Evolutionary conservation across 2,113 vertebrate species (phyloP).

Genomic region (Hemicordylus capensis): DNA sequence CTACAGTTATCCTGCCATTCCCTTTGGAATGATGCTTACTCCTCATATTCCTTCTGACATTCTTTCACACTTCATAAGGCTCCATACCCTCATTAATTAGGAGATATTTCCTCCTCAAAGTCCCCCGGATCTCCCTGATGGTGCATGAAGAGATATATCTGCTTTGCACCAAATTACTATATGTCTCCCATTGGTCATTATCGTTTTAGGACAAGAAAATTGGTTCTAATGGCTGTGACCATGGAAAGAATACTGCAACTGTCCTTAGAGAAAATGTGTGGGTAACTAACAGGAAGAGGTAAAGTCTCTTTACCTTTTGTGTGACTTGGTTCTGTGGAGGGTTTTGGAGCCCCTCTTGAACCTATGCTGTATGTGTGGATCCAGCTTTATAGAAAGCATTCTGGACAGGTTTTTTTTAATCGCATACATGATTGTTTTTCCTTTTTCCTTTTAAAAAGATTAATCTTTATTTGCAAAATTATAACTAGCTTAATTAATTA

Average conservation of each 20-base stretch:
- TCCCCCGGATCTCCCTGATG: slow-evolving; percentile 46
- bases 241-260: background rate
- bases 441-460: no score
- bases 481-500: no score
- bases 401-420: slow-evolving; percentile 58
- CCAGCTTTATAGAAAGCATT: slow-evolving; percentile 26
- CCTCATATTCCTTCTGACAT: slow-evolving; percentile 49
- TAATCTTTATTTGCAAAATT: no score
- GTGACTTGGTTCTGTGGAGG: background rate
- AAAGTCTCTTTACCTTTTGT: slow-evolving; percentile 4
- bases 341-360: slow-evolving; percentile 17
- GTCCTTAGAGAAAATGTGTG: slow-evolving; percentile 22
- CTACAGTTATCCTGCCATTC: background rate
- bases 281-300: slow-evolving; percentile 23
- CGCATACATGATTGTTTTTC: slow-evolving; percentile 36
- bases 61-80: slow-evolving; percentile 64
- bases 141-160: slow-evolving; percentile 35
- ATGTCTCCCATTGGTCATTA: slow-evolving; percentile 58
- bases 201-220: slow-evolving; percentile 36
- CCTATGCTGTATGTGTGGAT: background rate
- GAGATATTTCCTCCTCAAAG: slow-evolving; percentile 59
- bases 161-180: slow-evolving; percentile 42
- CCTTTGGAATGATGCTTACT: slow-evolving; percentile 46
- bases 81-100: slow-evolving; percentile 63
- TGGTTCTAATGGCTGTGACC: slow-evolving; percentile 28